These are phyloP conservation scores for Temnothorax curvispinosus DNA, from an alignment of 1,140 invertebrate species.

Conservation along the genomic window DNA sequence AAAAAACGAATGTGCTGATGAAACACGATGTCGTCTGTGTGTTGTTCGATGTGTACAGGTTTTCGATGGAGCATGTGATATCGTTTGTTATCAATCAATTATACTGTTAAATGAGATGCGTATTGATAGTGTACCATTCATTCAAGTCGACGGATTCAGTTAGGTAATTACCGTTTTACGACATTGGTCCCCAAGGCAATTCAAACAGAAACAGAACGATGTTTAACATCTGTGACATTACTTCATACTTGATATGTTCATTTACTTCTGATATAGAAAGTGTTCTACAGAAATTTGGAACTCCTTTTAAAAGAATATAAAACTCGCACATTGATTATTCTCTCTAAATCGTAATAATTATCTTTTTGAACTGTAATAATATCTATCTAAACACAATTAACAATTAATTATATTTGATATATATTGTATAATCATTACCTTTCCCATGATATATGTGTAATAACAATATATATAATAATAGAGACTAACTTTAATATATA, in stretches of 20 bases:
- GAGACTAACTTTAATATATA: background rate
- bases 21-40: slow-evolving; percentile 71
- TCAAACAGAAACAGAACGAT: background rate
- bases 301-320: background rate
- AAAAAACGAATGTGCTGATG: slow-evolving; percentile 70
- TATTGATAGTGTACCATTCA: slow-evolving; percentile 20
- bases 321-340: background rate
- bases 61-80: slow-evolving; percentile 79
- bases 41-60: slow-evolving; percentile 70
- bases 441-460: background rate
- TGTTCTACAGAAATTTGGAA: background rate
- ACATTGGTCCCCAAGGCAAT: background rate
- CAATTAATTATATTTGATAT: slow-evolving; percentile 5
- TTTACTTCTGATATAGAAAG: background rate
- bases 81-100: slow-evolving; percentile 71
- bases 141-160: background rate
- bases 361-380: background rate
- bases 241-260: background rate
- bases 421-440: background rate
- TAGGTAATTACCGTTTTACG: slow-evolving; percentile 4
- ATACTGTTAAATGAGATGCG: slow-evolving; percentile 39
- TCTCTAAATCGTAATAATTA: slow-evolving; percentile 12
- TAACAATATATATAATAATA: background rate
- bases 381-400: background rate
- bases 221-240: background rate